phyloP scores from a whole-genome alignment of 1,140 invertebrate species.

The Apis cerana region DNA sequence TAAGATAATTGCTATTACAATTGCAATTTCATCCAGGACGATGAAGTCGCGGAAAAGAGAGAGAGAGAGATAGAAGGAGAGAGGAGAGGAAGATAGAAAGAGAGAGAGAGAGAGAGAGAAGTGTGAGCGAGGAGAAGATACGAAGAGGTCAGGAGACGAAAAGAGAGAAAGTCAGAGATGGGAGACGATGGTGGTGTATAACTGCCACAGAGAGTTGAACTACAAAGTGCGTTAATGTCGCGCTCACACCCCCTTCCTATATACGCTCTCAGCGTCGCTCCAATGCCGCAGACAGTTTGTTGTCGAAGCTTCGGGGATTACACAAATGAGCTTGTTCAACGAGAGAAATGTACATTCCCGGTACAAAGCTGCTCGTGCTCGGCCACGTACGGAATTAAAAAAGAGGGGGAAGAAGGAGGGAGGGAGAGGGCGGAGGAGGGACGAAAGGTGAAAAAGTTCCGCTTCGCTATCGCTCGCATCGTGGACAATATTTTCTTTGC shows the following conservation, averaged over 20 bases:
- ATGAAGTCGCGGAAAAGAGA: conserved; percentile 33
- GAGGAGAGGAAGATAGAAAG: not conserved
- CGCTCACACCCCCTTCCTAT: conserved; percentile 56
- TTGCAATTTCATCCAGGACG: conserved; percentile 69
- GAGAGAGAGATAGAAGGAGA: conserved; percentile 8
- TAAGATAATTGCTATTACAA: conserved; percentile 76
- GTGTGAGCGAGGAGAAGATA: not conserved
- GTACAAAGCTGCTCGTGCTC: conserved; percentile 60
- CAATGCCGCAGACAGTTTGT: conserved; percentile 67
- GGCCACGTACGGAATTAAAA: conserved; percentile 62
- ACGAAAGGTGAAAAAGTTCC: conserved; percentile 61
- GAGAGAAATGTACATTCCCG: conserved; percentile 66
- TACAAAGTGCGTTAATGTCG: conserved; percentile 73
- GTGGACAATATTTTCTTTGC: conserved; percentile 68
- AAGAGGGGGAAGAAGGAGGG: not conserved
- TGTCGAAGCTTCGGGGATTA: conserved; percentile 71
- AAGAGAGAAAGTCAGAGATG: not conserved
- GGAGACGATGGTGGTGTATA: conserved; percentile 15
- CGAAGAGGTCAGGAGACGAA: conserved; percentile 1
- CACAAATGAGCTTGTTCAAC: conserved; percentile 71
- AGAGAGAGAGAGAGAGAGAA: not conserved
- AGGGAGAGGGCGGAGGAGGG: not conserved
- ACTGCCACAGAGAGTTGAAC: conserved; percentile 55
- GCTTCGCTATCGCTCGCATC: conserved; percentile 57
- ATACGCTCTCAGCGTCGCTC: conserved; percentile 42